Evolutionary conservation across 1,140 invertebrate species (phyloP), one percentile per base, ranked within the genome.

Genomic region (Copidosoma floridanum): DNA sequence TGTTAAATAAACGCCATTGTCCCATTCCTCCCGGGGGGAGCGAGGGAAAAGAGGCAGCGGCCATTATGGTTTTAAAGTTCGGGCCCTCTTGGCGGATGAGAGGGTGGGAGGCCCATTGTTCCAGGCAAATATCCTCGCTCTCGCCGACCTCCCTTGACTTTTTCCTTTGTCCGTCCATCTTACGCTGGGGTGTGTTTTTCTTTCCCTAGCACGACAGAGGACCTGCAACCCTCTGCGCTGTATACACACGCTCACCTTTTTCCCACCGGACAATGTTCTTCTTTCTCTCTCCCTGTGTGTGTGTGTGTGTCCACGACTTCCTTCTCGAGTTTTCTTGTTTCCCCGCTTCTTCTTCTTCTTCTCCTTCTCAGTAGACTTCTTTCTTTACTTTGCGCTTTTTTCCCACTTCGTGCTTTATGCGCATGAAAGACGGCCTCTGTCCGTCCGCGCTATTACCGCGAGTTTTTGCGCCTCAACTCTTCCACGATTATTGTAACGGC

Each of bases 1-100:
- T 79, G 76, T 81, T 79, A 81, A 79, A 81, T 80, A 79, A 81
- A 80, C 72, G 75, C 68, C 65, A 74, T 79, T 81, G 77, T 81
- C 67, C 71, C 61, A 59, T 63, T 67, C 68, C 73, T 18, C 21
- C n/a, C 50, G 35, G 35, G 18, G 27, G 16, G 16, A 46, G 12
- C 12, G 73, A 78, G 75, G 75, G 72, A 71, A 73, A 72, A 77
- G 75, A 79, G 71, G 73, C 74, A 69, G 71, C 73, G 69, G 71
- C 73, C 70, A 79, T 79, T 80, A 74, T 78, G 65, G 11, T 7
- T 68, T 73, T 70, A 65, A 71, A 77, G 69, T 74, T 73, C 69
- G 69, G 67, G 57, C 59, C 62, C 57, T 38, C 53, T 68, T n/a
- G n/a, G 32, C 35, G 21, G 35, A 41, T 27, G 26, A 23, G 18